Percentiles rank a stretch among this genome's conserved stretches.
Evolutionary conservation across 2,797 vertebrate species (phyloP).

Genomic region (Antrozous pallidus): DNA sequence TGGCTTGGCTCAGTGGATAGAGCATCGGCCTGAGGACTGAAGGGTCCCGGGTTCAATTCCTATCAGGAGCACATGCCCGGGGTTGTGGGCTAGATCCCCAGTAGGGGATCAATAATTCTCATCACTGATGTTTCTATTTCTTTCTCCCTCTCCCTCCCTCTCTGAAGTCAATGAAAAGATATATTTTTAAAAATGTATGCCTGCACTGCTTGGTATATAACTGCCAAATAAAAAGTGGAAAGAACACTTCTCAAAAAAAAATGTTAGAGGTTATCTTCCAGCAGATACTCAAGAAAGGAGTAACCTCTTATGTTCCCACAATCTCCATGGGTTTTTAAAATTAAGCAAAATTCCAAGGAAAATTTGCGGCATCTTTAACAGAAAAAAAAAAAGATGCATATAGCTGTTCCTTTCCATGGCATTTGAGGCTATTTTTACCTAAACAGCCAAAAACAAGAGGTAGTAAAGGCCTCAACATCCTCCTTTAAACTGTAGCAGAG

Average conservation of each 20-base stretch:
- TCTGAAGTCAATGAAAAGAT: too few relatives aligned
- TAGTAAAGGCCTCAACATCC: not conserved
- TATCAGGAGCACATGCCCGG: too few relatives aligned
- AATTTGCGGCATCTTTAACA: not conserved
- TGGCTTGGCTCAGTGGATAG: too few relatives aligned
- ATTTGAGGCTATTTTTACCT: not conserved
- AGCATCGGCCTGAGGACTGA: too few relatives aligned
- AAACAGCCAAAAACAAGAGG: not conserved
- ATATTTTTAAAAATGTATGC: not conserved
- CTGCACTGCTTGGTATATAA: not conserved
- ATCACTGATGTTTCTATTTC: too few relatives aligned
- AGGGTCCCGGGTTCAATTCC: too few relatives aligned
- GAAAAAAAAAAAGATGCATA: not conserved
- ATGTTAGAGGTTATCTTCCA: not conserved
- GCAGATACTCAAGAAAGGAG: not conserved
- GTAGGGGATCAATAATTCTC: too few relatives aligned
- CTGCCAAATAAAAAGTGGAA: not conserved
- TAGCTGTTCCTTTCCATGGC: not conserved
- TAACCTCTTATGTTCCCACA: not conserved
- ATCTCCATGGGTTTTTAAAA: not conserved
- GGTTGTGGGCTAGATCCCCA: too few relatives aligned
- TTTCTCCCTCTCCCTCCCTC: too few relatives aligned
- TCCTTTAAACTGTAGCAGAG: not conserved
- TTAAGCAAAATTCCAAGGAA: not conserved
- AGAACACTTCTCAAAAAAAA: not conserved